phyloP scores from a whole-genome alignment of 2,888 invertebrate species.

The Julus scanicus region DNA sequence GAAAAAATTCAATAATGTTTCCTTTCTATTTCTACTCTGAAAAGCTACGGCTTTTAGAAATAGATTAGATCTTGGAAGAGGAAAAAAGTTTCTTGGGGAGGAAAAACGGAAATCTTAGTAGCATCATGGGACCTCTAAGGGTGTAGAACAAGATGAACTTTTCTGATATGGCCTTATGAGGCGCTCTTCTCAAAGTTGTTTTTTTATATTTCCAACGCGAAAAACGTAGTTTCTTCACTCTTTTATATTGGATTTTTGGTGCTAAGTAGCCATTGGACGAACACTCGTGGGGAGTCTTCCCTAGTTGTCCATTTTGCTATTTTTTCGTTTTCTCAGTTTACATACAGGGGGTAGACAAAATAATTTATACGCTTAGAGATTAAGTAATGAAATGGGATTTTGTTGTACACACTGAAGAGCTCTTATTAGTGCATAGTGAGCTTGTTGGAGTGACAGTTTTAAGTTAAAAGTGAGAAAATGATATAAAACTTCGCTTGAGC shows the following conservation, averaged over 20 bases:
- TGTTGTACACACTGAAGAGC: too few relatives aligned
- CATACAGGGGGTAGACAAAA: too few relatives aligned
- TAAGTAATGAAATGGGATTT: too few relatives aligned
- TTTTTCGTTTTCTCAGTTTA: neutral
- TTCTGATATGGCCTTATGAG: slow-evolving; percentile 25
- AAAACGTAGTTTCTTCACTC: neutral
- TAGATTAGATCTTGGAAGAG: slow-evolving; percentile 33
- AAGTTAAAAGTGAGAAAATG: too few relatives aligned
- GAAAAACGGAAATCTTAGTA: slow-evolving; percentile 43
- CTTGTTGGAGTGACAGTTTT: too few relatives aligned
- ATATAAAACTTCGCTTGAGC: too few relatives aligned
- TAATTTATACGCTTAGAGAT: too few relatives aligned
- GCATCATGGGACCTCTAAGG: slow-evolving; percentile 45
- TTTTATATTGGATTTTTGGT: slow-evolving; percentile 20
- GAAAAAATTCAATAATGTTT: slow-evolving; percentile 36
- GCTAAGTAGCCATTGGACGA: slow-evolving; percentile 37
- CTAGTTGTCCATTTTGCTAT: neutral
- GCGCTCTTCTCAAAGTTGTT: neutral
- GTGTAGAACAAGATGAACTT: slow-evolving; percentile 45
- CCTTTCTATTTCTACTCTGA: slow-evolving; percentile 40
- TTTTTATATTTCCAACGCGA: neutral
- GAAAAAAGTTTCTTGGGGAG: slow-evolving; percentile 17
- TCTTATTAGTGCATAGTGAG: too few relatives aligned
- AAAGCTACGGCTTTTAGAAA: slow-evolving; percentile 40
- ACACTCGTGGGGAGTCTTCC: neutral